Conservation (phyloP, 2,797 vertebrate species). For the Apodemus agrarius region DNA sequence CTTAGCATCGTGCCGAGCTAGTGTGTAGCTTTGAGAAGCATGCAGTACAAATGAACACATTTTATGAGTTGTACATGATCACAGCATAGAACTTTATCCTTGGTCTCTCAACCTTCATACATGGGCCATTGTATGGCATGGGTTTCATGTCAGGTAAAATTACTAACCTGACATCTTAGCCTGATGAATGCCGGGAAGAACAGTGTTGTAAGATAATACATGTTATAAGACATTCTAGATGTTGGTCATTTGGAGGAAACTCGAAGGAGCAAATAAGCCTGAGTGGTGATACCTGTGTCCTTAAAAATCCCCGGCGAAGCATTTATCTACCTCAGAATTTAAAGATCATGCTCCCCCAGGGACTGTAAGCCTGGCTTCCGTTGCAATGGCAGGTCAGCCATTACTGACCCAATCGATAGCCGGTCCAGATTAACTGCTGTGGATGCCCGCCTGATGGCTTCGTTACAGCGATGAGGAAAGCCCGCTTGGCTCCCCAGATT, state of each 20-base stretch:
- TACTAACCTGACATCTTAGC: background rate
- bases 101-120: background rate
- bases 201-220: background rate
- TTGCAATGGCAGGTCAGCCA: too few relatives aligned
- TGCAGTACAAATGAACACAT: background rate
- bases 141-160: background rate
- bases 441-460: background rate
- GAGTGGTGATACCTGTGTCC: background rate
- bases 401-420: background rate
- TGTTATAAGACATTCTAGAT: background rate
- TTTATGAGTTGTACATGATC: background rate
- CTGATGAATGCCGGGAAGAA: background rate
- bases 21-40: background rate
- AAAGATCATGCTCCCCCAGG: background rate
- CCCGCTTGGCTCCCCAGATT: background rate
- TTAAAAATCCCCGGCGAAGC: background rate
- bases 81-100: background rate
- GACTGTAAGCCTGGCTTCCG: background rate
- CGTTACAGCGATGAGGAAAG: background rate
- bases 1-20: slow-evolving; percentile 30
- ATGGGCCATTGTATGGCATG: background rate
- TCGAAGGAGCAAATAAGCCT: background rate
- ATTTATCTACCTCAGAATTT: background rate
- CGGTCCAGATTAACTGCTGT: background rate
- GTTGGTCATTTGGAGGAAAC: background rate